Percentiles rank a stretch among this genome's conserved stretches.
Conservation (phyloP, 2,113 vertebrate genomes). For the Cygnus atratus region DNA sequence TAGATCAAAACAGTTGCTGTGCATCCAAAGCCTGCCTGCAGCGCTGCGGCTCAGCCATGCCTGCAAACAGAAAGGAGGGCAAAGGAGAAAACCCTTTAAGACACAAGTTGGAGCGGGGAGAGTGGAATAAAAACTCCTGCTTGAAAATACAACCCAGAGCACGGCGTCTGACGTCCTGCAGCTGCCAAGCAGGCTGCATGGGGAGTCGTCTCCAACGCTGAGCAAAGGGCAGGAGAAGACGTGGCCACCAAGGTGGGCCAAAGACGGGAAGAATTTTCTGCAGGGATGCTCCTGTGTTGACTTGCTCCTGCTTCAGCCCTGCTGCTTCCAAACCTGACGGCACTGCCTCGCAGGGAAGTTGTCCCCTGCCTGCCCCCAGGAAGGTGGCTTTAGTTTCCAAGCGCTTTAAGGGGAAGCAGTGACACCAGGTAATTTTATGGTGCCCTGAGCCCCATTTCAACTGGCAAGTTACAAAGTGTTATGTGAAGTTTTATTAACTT, state of each 20-base stretch:
- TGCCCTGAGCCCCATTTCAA: neutral
- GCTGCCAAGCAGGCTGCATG: conserved; percentile 59
- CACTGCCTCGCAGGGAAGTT: neutral
- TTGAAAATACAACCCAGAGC: conserved; percentile 66
- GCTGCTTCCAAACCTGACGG: rapidly evolving
- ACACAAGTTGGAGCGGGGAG: neutral
- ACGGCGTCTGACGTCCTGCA: conserved; percentile 60
- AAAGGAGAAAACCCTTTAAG: conserved; percentile 46
- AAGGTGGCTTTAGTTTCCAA: neutral
- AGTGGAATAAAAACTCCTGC: conserved; percentile 23
- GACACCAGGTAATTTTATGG: neutral
- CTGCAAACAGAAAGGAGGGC: conserved; percentile 7
- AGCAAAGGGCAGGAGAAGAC: neutral
- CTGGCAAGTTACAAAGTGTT: neutral
- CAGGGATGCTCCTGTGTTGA: rapidly evolving
- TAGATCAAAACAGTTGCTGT: conserved; percentile 36
- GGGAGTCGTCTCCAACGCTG: neutral
- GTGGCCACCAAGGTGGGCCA: neutral
- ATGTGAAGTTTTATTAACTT: neutral
- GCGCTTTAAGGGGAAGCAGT: neutral
- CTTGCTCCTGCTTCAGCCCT: neutral
- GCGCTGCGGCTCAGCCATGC: neutral
- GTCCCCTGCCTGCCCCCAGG: too few relatives aligned
- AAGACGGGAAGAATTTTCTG: neutral
- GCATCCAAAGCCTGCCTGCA: conserved; percentile 23